Base-by-base conservation (phyloP, 1,140 invertebrate species). In the Drosophila setifemur region DNA sequence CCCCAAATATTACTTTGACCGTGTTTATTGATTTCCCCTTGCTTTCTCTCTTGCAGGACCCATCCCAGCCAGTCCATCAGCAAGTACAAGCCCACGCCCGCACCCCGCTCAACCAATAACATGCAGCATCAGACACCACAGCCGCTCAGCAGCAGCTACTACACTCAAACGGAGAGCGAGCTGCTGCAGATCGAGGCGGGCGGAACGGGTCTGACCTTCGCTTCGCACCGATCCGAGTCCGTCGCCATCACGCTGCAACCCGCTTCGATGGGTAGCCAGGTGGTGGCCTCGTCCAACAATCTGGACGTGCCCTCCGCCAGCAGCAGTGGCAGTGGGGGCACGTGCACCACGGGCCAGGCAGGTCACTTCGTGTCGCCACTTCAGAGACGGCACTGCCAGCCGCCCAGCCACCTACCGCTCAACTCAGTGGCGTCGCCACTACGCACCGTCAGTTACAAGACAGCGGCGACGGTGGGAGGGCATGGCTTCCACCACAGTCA, bases 101-200 rank as follows among this genome's bases (percentile, higher is more conserved):
- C 82, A 33, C 81, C 81, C 6, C 82, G 82, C 50, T 52, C 16
- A 33, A 50, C 23, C 21, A 29, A 33, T 47, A 78, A 67, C 45
- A 89, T 89, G 88, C 83, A 90, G 54, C 88, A 89, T 42, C 66
- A 76, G 2, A 50, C 73, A 77, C 78, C 83, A 7, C 82, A 88
- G 60, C 88, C 77, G 37, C 81, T 85, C 23, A 58, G 66, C 71
- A 89, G 79, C 81, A 89, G 86, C 45, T 90, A 89, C 48, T 90
- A 89, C 49, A 90, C 88, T 19, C 88, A 90, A 57, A 90, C 88
- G 26, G 88, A 90, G 47, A 90, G 88, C 52, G 88, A 89, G 53
- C 37, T 89, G 61, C 55, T 89, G 52, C 88, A 89, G 53, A 60
- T 89, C 23, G 88, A 89, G 58, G 88, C 88, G 14, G 69, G 85